These are phyloP conservation scores for Lacerta bilineata DNA, from an alignment of 2,797 vertebrate genomes.

Conservation along the genomic window DNA sequence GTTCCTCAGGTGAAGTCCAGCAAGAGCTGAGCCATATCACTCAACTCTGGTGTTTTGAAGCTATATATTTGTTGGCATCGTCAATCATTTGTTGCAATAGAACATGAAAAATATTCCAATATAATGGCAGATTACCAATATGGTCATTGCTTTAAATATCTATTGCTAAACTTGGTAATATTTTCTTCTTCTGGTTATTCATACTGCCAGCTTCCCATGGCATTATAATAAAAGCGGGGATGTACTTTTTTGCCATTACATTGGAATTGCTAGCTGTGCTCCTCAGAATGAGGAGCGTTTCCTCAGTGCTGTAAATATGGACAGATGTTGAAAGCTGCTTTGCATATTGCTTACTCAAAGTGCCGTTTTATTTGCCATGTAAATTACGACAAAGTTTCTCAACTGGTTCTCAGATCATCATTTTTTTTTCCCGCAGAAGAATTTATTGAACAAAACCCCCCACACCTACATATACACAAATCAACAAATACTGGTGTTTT, in stretches of 20 bases:
- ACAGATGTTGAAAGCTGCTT: constrained; percentile 64
- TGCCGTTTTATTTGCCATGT: constrained; percentile 79
- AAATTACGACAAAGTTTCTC: constrained; percentile 66
- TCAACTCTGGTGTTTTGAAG: constrained; percentile 21
- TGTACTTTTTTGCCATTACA: constrained; percentile 39
- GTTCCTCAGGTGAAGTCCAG: neutral
- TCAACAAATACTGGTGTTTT: too few relatives aligned
- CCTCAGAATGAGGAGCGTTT: constrained; percentile 35
- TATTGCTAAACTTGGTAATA: constrained; percentile 52
- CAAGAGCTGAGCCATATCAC: neutral
- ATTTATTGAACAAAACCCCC: too few relatives aligned
- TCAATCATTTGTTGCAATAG: constrained; percentile 58
- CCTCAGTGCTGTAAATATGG: constrained; percentile 59
- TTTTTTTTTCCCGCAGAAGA: too few relatives aligned
- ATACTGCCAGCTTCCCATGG: constrained; percentile 28
- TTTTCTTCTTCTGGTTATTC: constrained; percentile 50
- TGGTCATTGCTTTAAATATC: constrained; percentile 58
- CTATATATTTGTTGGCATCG: constrained; percentile 47
- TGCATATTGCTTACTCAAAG: constrained; percentile 79
- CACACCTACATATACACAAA: too few relatives aligned
- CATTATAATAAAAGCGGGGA: neutral
- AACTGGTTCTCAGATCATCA: constrained; percentile 70
- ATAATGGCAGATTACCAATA: constrained; percentile 50
- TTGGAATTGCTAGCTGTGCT: constrained; percentile 30
- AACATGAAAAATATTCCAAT: constrained; percentile 44